Base-by-base conservation (phyloP, 2,797 vertebrate species). In the Prionace glauca region DNA sequence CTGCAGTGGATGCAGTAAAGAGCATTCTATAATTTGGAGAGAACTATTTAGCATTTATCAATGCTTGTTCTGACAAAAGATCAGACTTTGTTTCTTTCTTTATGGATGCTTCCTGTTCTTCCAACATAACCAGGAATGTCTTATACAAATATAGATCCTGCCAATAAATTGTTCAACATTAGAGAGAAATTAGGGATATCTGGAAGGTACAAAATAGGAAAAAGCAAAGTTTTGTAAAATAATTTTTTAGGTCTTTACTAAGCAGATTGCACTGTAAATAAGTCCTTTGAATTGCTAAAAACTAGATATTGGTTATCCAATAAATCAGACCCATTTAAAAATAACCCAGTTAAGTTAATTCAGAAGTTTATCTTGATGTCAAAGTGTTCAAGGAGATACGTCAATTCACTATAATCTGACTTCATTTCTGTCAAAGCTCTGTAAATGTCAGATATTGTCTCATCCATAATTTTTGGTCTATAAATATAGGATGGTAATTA, bases 371-470 rank as follows among this genome's bases (percentile, higher is more conserved):
- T 41, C 88, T n/a, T 41, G 20, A 3, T 26, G 67, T 50, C 18
- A 22, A 36, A 71, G 18, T 93, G n/a, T 71, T 10, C 65, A 69
- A 72, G 36, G 36, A 26, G 67, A 29, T 22, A 36, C 65, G 12
- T 1, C 10, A 62, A 60, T 29, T 62, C 29, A 29, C 50, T 12
- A 32, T 60, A 60, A 60, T 45, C 41, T 94, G 69, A 94, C 24
- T 32, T 94, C 67, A 24, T 18, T 16, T 94, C 96, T 96, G 96
- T 96, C 96, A 4, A 97, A 97, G 96, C 96, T 77, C 97, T 96
- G 96, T 95, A 96, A 96, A 96, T 81, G 96, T 97, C 96, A 62
- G 95, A 95, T 97, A 97, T 98, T 97, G 97, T 97, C 97, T 96
- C 72, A 86, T 96, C 96, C 96, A 97, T 97, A 97, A 97, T 97